phyloP scores from a whole-genome alignment of 2,888 invertebrate species.

The Criorhina ranunculi region DNA sequence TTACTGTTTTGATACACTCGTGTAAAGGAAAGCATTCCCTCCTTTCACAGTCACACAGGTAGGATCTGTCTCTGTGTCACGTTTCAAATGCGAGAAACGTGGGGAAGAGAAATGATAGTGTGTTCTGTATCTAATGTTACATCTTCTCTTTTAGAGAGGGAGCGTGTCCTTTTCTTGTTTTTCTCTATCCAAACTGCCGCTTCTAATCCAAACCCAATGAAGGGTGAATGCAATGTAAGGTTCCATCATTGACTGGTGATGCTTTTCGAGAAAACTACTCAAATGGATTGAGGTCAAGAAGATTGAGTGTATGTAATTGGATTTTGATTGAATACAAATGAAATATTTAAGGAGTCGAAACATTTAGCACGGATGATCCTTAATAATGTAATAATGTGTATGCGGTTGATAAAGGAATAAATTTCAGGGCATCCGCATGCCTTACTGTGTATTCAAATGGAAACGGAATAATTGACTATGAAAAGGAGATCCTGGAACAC shows the following conservation, averaged over 20 bases:
- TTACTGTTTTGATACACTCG: slow-evolving; percentile 5
- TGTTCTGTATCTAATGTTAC: slow-evolving; percentile 5
- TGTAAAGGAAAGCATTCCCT: background rate
- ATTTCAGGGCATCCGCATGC: too few relatives aligned
- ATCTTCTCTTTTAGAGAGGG: background rate
- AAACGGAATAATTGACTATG: too few relatives aligned
- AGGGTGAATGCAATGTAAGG: background rate
- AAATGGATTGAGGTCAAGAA: background rate
- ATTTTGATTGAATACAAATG: slow-evolving; percentile 1
- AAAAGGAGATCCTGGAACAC: too few relatives aligned
- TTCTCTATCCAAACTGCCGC: too few relatives aligned
- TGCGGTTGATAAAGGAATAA: too few relatives aligned
- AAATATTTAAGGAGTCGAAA: background rate
- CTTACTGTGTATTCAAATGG: too few relatives aligned
- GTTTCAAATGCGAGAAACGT: slow-evolving; percentile 11
- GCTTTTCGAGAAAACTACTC: background rate
- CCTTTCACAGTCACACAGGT: background rate
- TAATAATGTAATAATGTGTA: too few relatives aligned
- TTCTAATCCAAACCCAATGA: slow-evolving; percentile 2
- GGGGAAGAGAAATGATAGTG: slow-evolving; percentile 10
- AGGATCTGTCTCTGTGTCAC: slow-evolving; percentile 14
- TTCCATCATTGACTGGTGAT: background rate
- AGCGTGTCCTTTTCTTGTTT: background rate
- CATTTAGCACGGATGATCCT: too few relatives aligned
- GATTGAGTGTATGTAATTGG: background rate